These are phyloP conservation scores for Zapus hudsonius DNA, from an alignment of 2,113 vertebrate species.

Conservation along the genomic window DNA sequence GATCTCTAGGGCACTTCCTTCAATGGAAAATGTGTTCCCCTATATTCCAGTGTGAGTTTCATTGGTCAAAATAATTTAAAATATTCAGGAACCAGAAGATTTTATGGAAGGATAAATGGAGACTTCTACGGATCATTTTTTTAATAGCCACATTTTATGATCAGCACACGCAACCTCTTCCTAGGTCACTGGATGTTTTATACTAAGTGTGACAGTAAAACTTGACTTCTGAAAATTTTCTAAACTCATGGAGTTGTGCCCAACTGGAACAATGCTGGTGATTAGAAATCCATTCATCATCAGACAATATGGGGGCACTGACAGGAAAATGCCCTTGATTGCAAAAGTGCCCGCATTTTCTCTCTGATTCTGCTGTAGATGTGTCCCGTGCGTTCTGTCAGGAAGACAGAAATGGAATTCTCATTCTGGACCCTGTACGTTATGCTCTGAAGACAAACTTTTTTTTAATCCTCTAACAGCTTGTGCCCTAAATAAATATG, in stretches of 20 bases:
- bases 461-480: slow-evolving; percentile 59
- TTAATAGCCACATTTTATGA: not conserved
- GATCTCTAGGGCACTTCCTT: not conserved
- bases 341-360: slow-evolving; percentile 59
- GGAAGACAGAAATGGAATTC: slow-evolving; percentile 64
- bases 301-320: slow-evolving; percentile 47
- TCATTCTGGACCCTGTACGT: slow-evolving; percentile 36
- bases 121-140: not conserved
- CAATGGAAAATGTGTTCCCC: not conserved
- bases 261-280: slow-evolving; percentile 64
- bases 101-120: not conserved
- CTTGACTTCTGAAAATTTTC: slow-evolving; percentile 57
- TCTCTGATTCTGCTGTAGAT: slow-evolving; percentile 43
- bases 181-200: not conserved
- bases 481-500: slow-evolving; percentile 54
- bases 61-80: not conserved
- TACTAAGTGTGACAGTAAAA: slow-evolving; percentile 45
- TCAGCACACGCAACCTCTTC: not conserved
- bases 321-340: slow-evolving; percentile 69
- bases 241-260: slow-evolving; percentile 50
- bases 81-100: not conserved
- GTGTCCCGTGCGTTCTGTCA: slow-evolving; percentile 35
- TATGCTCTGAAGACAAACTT: slow-evolving; percentile 42
- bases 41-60: not conserved
- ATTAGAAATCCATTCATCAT: slow-evolving; percentile 67